A percentile compares a stretch with the other conserved stretches of the same genome.
These are phyloP conservation scores for Clivina fossor DNA, from an alignment of 2,888 invertebrate genomes.

Conservation along the genomic window DNA sequence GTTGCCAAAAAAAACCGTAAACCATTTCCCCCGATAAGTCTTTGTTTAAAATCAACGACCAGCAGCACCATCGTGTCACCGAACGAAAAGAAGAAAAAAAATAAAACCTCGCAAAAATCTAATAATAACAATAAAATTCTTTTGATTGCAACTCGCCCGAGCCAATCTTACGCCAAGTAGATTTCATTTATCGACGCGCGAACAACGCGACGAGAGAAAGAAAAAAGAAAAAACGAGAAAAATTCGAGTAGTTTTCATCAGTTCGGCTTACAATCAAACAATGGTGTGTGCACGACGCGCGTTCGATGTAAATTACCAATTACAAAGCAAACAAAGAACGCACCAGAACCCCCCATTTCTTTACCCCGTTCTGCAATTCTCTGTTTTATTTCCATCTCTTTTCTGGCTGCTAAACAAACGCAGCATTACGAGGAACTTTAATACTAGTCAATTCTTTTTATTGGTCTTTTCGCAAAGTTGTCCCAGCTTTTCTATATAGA, in stretches of 20 bases:
- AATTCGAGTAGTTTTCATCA: slow-evolving; percentile 18
- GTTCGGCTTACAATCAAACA: slow-evolving; percentile 28
- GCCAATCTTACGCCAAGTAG: slow-evolving; percentile 26
- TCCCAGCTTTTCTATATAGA: slow-evolving; percentile 20
- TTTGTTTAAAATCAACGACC: background rate
- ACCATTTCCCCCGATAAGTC: no score
- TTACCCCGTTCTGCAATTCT: background rate
- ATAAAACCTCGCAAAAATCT: slow-evolving; percentile 6
- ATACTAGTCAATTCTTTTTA: slow-evolving; percentile 28
- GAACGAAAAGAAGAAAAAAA: background rate
- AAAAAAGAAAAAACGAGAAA: slow-evolving; percentile 11
- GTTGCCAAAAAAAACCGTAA: no score
- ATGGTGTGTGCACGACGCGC: slow-evolving; percentile 9
- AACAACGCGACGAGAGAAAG: no score
- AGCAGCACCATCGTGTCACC: background rate
- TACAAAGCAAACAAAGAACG: slow-evolving; percentile 29
- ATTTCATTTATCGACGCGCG: slow-evolving; percentile 28
- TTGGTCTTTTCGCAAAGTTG: slow-evolving; percentile 30
- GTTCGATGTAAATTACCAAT: slow-evolving; percentile 27
- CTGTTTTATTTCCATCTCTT: background rate
- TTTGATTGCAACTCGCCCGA: slow-evolving; percentile 12
- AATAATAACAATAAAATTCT: slow-evolving; percentile 25
- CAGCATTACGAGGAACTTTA: slow-evolving; percentile 27
- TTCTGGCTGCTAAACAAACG: slow-evolving; percentile 14
- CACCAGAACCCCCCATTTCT: background rate